Evolutionary conservation across 1,140 invertebrate species (phyloP).

Genomic region (Cydia splendana): DNA sequence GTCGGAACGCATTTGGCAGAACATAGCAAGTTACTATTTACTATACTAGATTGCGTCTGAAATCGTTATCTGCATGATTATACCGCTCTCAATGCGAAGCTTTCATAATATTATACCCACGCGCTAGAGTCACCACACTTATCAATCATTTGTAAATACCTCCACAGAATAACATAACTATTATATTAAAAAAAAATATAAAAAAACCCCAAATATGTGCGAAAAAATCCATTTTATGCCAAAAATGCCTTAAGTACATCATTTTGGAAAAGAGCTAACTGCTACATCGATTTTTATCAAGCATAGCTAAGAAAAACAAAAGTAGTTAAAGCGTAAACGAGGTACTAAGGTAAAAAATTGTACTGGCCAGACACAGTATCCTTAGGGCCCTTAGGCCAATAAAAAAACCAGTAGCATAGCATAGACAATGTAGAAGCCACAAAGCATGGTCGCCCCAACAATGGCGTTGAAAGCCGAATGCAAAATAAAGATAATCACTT

Average conservation of each 20-base stretch:
- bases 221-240: no score
- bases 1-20: not conserved
- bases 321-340: not conserved
- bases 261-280: no score
- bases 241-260: no score
- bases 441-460: conserved; percentile 31
- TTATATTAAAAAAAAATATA: no score
- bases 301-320: not conserved
- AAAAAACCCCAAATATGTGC: no score
- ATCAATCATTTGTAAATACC: not conserved
- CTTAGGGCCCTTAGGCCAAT: not conserved
- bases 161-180: not conserved
- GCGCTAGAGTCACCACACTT: conserved; percentile 3
- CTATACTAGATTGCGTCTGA: conserved; percentile 23
- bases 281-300: no score
- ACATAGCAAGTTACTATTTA: not conserved
- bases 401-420: not conserved
- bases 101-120: conserved; percentile 25
- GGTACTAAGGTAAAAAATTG: not conserved
- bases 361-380: not conserved
- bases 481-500: conserved; percentile 32
- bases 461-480: conserved; percentile 30
- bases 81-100: conserved; percentile 8
- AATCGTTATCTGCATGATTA: conserved; percentile 30
- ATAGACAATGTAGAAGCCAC: conserved; percentile 14